Base-by-base conservation (phyloP, 2,888 invertebrate genomes). In the Tachina fera region DNA sequence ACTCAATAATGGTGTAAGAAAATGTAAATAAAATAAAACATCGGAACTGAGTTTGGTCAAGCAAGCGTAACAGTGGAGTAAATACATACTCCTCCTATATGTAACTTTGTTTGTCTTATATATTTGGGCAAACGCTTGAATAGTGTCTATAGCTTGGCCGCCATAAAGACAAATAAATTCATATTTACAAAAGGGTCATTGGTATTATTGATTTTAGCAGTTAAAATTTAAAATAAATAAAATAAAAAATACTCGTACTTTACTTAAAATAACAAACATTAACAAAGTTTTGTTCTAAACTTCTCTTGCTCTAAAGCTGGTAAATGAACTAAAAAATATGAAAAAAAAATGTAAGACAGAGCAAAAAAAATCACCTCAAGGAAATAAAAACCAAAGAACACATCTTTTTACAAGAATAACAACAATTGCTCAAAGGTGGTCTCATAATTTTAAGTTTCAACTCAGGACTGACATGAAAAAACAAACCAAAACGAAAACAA, bases 391-490 rank as follows among this genome's bases (percentile, higher is more conserved):
- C 22, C 43, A 78, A 65, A 58, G 49, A 80, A 72, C 22, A 67
- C 72, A 87, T 75, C 80, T 85, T 75, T 76, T 82, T 79, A 87
- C 84, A 83, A 86, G 75, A 85, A 87, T 87, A 85, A 87, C 88
- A 88, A 88, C 88, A 88, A 87, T 89, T 82, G 86, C 90, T 90
- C 90, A 89, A 90, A 90, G 90, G 90, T 91, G 90, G 90, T 91
- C 90, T 88, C 89, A 88, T 87, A 89, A 88, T 89, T 89, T 89
- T 86, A 86, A 84, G 87, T 87, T 81, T 84, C 89, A 87, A 80
- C 84, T 72, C 65, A 6, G 11, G 8, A 11, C 65, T 81, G 81
- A 74, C 63, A 56, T 49, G 76, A 61, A 65, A 83, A 60, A 81
- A 31, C 5, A 65, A 83, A 76, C 84, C 31, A 31, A 31, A 31